These are phyloP conservation scores for Recurvirostra avosetta DNA, from an alignment of 2,113 vertebrate genomes.

Conservation along the genomic window DNA sequence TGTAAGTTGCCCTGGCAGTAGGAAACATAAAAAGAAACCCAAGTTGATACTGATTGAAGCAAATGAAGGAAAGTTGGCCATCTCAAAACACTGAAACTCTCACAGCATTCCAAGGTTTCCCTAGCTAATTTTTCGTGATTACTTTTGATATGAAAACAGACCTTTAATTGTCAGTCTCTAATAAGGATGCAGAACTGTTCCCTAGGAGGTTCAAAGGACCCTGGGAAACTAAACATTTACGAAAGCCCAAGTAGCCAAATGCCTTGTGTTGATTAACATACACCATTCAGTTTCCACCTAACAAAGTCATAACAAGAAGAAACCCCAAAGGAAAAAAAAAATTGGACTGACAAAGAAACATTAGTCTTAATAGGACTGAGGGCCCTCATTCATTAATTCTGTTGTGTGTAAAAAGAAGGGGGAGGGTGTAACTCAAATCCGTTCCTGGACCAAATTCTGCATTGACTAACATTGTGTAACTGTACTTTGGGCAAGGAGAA, in stretches of 20 bases:
- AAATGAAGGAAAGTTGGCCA: constrained; percentile 66
- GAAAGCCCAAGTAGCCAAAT: constrained; percentile 19
- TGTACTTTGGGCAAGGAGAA: neutral
- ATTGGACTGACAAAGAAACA: neutral
- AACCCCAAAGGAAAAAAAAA: neutral
- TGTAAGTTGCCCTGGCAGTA: constrained; percentile 28
- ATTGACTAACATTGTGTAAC: neutral
- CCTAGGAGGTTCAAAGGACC: constrained; percentile 41
- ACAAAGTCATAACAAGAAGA: constrained; percentile 37
- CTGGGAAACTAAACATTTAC: constrained; percentile 19
- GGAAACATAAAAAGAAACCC: constrained; percentile 55
- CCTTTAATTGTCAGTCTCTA: constrained; percentile 64
- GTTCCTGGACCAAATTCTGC: neutral
- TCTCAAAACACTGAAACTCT: constrained; percentile 27
- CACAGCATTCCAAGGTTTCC: constrained; percentile 41
- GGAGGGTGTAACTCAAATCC: neutral
- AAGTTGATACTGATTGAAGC: constrained; percentile 65
- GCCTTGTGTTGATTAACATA: constrained; percentile 27
- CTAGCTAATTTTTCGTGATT: constrained; percentile 48
- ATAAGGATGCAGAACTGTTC: constrained; percentile 49
- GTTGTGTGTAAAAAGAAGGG: neutral
- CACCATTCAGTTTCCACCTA: constrained; percentile 25
- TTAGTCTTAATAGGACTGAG: constrained; percentile 34
- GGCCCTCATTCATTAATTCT: constrained; percentile 34
- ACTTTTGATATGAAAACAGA: constrained; percentile 60